Evolutionary conservation across 53 echinoderm and acorn worm species (phyloP), one percentile per base, ranked within the genome.

Genomic region (Stichopus horrens): DNA sequence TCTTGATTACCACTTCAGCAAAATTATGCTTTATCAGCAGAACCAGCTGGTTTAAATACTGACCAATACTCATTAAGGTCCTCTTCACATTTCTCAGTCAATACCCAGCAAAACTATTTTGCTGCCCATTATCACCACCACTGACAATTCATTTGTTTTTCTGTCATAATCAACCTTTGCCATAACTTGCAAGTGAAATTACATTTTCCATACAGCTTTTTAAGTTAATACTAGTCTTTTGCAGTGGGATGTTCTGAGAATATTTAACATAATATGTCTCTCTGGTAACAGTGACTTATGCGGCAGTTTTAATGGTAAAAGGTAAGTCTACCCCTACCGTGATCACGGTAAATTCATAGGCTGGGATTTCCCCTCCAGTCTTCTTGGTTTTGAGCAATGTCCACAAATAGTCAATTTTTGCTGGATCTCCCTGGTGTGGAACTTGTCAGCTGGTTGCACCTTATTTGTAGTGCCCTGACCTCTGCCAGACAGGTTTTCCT

Each of bases 281-380:
- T 14, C 86, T 83, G 9, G 89, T 74, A 9, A 89, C 86, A 20
- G 86, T 86, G 9, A 89, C 89, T 54, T 77, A 83, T 9, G 86
- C 89, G 59, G 92, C 86, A n/a, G 89, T 89, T 63, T 92, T 89
- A 54, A 91, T 88, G 21, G 77, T 87, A 55, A 87, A 91, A 53
- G 77, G 14, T 68, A 91, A 59, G 18, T 76, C 23, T 53, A 20
- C 77, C 10, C 67, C 87, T 54, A 57, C 51, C 4, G 77, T 59
- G 2, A 67, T 78, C 13, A 71, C 8, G 13, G 21, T 55, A 87
- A 87, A 67, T 53, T 23, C 54, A 37, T 55, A 66, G 52, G 53
- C 54, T 51, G 83, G 67, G 81, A 60, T 56, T 53, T 77, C 63
- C 63, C 57, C 9, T 22, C 19, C 21, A 10, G 19, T 7, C 51